Evolutionary conservation across 2,888 invertebrate genomes (phyloP), one percentile per base, ranked within the genome.

Genomic region (Torymus auratus): DNA sequence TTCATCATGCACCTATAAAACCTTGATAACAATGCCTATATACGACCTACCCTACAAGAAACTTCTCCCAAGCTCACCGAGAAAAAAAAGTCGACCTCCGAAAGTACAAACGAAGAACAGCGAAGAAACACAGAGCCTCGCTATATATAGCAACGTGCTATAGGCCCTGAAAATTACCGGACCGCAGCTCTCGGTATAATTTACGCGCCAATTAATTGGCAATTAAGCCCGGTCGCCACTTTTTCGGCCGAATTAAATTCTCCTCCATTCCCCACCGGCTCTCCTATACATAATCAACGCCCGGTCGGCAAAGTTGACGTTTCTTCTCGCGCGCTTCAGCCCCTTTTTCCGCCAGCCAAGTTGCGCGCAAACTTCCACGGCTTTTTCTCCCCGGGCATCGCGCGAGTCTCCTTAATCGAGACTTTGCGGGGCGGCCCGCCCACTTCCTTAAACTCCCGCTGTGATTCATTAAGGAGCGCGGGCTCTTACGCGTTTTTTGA

Each of bases 151-250:
- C 11, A 53, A 2, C 61, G 1, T 20, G 1, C 5, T 20, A 11
- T 17, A 61, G 55, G 28, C 53, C 17, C 50, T 1, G 56, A 17
- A 65, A 69, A 77, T 72, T 69, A 78, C 41, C 55, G 81, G 78
- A 61, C 67, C 20, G 64, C 72, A 55, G 64, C 23, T 88, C 86
- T 88, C 86, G 84, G 85, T 75, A 75, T 89, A 90, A 90, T 88
- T 90, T 90, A 89, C 87, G 89, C 88, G 85, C 88, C 89, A 88
- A 90, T 90, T 90, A 91, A 91, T 90, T 88, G 86, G 86, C 88
- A 90, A 90, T 90, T 89, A 90, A 89, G 88, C 41, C 7, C 41
- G 41, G 87, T 78, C 77, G 82, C 82, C 85, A 87, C 87, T 89
- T 89, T 89, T 89, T 89, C 84, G 86, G 85, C 72, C 86, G 86